These are phyloP conservation scores for Petrophora chlorosata DNA, from an alignment of 2,888 invertebrate genomes.

Conservation along the genomic window DNA sequence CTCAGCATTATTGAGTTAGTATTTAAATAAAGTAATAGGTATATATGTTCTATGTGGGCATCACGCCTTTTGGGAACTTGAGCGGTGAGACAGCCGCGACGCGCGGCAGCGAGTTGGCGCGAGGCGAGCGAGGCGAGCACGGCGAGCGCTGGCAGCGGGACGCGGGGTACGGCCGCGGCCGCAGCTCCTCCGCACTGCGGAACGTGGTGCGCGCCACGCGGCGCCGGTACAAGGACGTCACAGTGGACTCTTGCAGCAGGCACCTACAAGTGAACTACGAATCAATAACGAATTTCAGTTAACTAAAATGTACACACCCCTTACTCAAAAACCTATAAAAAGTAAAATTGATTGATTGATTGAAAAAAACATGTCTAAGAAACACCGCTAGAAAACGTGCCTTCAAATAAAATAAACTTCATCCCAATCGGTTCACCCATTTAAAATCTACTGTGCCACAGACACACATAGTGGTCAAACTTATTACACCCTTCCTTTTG, in stretches of 20 bases:
- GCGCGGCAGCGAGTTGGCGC: constrained; percentile 64
- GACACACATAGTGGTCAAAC: no score
- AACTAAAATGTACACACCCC: no score
- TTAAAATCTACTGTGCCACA: no score
- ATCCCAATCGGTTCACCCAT: no score
- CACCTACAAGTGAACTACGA: constrained; percentile 52
- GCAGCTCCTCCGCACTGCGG: constrained; percentile 71
- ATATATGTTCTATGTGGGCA: constrained; percentile 29
- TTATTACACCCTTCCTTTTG: no score
- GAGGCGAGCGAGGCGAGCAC: constrained; percentile 48
- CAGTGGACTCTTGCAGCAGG: constrained; percentile 67
- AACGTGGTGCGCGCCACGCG: constrained; percentile 62
- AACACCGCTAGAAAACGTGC: no score
- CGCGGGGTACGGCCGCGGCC: constrained; percentile 61
- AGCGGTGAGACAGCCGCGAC: constrained; percentile 56
- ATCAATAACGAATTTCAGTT: background rate
- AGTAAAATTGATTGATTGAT: no score
- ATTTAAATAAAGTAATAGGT: background rate
- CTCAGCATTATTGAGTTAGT: no score
- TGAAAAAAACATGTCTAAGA: no score
- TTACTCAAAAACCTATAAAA: no score
- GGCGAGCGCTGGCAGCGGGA: constrained; percentile 45
- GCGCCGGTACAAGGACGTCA: constrained; percentile 64
- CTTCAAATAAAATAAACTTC: no score
- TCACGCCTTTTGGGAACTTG: constrained; percentile 52